Conservation (phyloP, 2,113 vertebrate species). For the Poeciliopsis turrubarensis region DNA sequence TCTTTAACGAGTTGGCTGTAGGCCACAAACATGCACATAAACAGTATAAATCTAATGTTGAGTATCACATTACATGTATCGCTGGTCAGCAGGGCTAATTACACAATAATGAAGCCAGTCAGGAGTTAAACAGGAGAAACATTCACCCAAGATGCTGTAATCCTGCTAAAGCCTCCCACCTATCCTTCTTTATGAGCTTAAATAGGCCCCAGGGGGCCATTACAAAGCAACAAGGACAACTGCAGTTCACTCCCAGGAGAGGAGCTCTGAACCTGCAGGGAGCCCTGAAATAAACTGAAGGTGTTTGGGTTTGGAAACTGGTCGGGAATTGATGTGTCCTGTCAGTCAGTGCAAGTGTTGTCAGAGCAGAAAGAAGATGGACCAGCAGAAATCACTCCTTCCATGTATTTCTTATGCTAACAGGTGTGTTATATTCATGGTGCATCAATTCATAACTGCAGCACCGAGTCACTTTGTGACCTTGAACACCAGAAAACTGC, state of each 20-base stretch:
- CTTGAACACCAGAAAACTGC: not conserved
- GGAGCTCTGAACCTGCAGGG: not conserved
- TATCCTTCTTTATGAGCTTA: slow-evolving; percentile 69
- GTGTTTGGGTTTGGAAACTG: not conserved
- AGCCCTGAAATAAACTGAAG: slow-evolving; percentile 7
- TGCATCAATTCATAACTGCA: slow-evolving; percentile 9
- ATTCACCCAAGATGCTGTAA: slow-evolving; percentile 59
- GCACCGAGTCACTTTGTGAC: not conserved
- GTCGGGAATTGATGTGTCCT: slow-evolving; percentile 11
- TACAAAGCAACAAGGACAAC: slow-evolving; percentile 57
- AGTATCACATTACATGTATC: slow-evolving; percentile 47
- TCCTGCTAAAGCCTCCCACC: slow-evolving; percentile 54
- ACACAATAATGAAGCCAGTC: slow-evolving; percentile 66
- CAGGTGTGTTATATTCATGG: slow-evolving; percentile 3
- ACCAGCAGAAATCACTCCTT: slow-evolving; percentile 4
- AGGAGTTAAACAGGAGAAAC: slow-evolving; percentile 58
- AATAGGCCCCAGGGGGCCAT: slow-evolving; percentile 64
- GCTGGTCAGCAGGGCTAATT: slow-evolving; percentile 52
- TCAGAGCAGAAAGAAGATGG: not conserved
- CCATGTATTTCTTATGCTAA: slow-evolving; percentile 1
- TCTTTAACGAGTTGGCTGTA: slow-evolving; percentile 7
- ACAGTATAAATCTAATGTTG: slow-evolving; percentile 23
- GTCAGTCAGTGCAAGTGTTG: slow-evolving; percentile 8
- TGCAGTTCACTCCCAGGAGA: slow-evolving; percentile 43
- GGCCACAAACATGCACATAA: slow-evolving; percentile 8